phyloP scores from a whole-genome alignment of 2,113 vertebrate genomes.

The Periophthalmus modestus region DNA sequence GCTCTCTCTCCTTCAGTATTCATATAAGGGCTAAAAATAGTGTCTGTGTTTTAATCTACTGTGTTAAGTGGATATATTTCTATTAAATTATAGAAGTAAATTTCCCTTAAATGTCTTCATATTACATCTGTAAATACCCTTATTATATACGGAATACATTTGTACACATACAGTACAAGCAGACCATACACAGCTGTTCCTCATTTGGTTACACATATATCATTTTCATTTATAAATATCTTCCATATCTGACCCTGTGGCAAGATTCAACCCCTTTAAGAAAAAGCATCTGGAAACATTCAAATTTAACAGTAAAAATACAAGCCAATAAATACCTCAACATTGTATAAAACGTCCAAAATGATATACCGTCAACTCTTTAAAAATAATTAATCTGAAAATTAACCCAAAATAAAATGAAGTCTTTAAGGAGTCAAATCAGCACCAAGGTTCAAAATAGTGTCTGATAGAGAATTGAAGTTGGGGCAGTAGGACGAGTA shows the following conservation, averaged over 20 bases:
- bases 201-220: too few relatives aligned
- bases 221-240: constrained; percentile 9
- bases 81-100: background rate
- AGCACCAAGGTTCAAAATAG: constrained; percentile 45
- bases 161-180: constrained; percentile 13
- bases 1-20: background rate
- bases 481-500: constrained; percentile 43
- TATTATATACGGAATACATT: constrained; percentile 2
- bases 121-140: constrained; percentile 6
- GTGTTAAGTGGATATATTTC: background rate
- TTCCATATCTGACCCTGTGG: constrained; percentile 38
- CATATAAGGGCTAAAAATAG: background rate
- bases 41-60: background rate
- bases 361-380: constrained; percentile 10
- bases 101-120: background rate
- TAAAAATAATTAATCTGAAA: constrained; percentile 21
- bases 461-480: constrained; percentile 19
- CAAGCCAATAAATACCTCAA: background rate
- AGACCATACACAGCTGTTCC: constrained; percentile 43
- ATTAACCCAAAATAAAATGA: constrained; percentile 39
- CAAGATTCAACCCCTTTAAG: constrained; percentile 33
- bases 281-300: constrained; percentile 47
- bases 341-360: constrained; percentile 23
- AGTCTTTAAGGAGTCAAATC: constrained; percentile 37
- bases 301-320: constrained; percentile 21